Evolutionary conservation across 1,140 invertebrate genomes (phyloP).

Genomic region (Drosophila nikananu): DNA sequence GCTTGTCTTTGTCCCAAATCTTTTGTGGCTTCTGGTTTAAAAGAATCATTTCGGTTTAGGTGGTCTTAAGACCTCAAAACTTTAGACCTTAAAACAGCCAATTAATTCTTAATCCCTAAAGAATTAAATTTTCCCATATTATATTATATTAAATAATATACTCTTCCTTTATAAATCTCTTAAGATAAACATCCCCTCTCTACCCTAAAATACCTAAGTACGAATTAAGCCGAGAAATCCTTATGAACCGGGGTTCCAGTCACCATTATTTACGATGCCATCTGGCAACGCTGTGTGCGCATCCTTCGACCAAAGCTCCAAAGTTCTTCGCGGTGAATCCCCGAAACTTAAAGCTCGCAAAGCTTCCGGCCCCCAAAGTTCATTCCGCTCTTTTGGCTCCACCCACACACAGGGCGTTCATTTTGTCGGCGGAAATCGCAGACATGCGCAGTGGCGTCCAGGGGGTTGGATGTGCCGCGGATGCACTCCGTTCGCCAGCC

Average conservation of each 20-base stretch:
- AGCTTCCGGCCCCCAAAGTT: constrained; percentile 47
- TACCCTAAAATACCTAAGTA: neutral
- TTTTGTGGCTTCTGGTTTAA: too few relatives aligned
- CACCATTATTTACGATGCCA: constrained; percentile 55
- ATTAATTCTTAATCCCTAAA: too few relatives aligned
- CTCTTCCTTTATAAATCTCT: neutral
- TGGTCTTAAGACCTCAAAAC: neutral
- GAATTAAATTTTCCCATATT: neutral
- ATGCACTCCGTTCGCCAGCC: constrained; percentile 51
- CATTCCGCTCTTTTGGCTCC: constrained; percentile 67
- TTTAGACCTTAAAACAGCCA: too few relatives aligned
- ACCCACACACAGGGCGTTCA: constrained; percentile 75
- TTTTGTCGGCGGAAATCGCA: constrained; percentile 51
- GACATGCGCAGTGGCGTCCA: constrained; percentile 59
- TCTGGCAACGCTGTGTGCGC: constrained; percentile 59
- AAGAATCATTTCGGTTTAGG: too few relatives aligned
- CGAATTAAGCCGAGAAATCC: neutral
- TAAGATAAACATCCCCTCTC: too few relatives aligned
- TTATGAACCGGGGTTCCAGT: constrained; percentile 21
- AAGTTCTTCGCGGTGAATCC: constrained; percentile 20
- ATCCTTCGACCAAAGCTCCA: constrained; percentile 60
- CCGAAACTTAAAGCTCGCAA: constrained; percentile 44
- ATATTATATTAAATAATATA: neutral
- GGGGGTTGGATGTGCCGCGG: constrained; percentile 53
- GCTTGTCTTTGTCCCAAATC: neutral